Evolutionary conservation across 2,113 vertebrate genomes (phyloP), one percentile per base, ranked within the genome.

Genomic region (Muntiacus muntjak): DNA sequence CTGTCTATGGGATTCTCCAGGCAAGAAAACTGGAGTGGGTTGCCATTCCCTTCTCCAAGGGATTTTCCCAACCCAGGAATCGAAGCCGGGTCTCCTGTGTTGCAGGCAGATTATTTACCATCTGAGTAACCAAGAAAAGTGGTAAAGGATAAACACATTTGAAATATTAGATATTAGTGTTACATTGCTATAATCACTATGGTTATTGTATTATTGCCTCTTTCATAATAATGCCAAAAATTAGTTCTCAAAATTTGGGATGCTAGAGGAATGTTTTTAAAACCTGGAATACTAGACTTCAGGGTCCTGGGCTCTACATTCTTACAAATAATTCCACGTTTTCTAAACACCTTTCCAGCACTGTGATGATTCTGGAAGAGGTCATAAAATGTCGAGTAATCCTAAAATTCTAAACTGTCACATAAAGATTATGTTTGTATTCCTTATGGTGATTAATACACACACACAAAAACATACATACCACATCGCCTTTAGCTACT

Each of bases 371-470:
- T 74, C 10, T 5, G 23, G 52, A 11, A 2, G 64, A 43, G 7
- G 1, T 36, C 43, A 83, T 15, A 76, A 45, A 74, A 82, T 89
- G 26, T 3, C 17, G 1, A 87, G 6, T 91, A 16, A 45, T 54
- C 47, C 17, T 92, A 47, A 78, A 64, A 92, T 84, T 94, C 12
- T 74, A 84, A 94, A 62, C 40, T 7, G 33, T 45, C 26, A 45
- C 4, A 26, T 89, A 58, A 94, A 54, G 4, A 55, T 33, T 28
- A 30, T 5, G 33, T 30, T 90, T 6, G 0, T 28, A 19, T 58
- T 64, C 4, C 0, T 57, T 45, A 89, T 0, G 0, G 6, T 83
- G 8, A 89, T 10, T 54, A 33, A 64, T 19, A 58, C 1, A 71
- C 23, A 82, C 1, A 21, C 5, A 17, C 1, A 30, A 1, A 33